phyloP scores from a whole-genome alignment of 2,113 vertebrate genomes.

The Rhizomys pruinosus region DNA sequence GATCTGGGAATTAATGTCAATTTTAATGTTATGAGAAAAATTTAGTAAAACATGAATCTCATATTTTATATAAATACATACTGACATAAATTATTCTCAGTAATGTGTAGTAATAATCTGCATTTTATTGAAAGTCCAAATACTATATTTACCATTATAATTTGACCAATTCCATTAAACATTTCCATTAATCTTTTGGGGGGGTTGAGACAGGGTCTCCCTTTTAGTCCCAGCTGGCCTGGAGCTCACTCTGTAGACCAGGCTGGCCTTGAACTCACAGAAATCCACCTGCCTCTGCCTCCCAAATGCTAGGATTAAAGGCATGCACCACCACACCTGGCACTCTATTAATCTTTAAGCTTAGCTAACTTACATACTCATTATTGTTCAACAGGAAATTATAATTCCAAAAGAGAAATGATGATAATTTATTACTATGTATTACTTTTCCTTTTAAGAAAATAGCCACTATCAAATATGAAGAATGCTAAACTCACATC shows the following conservation, averaged over 20 bases:
- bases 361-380: slow-evolving; percentile 8
- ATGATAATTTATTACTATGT: not conserved
- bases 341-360: not conserved
- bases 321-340: no score
- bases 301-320: no score
- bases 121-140: slow-evolving; percentile 24
- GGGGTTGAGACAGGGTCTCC: no score
- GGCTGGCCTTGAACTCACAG: no score
- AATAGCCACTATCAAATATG: not conserved
- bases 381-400: slow-evolving; percentile 24
- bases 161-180: not conserved
- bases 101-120: not conserved
- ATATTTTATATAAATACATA: not conserved
- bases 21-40: slow-evolving; percentile 3
- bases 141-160: slow-evolving; percentile 14
- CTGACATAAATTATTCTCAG: slow-evolving; percentile 14
- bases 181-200: not conserved
- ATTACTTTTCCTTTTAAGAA: slow-evolving; percentile 32
- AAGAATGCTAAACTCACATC: not conserved
- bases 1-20: not conserved
- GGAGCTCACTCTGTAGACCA: no score
- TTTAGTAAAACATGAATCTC: not conserved
- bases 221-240: no score
- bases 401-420: not conserved
- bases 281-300: no score